Conservation (phyloP, 2,888 invertebrate species). For the Corythucha ciliata region DNA sequence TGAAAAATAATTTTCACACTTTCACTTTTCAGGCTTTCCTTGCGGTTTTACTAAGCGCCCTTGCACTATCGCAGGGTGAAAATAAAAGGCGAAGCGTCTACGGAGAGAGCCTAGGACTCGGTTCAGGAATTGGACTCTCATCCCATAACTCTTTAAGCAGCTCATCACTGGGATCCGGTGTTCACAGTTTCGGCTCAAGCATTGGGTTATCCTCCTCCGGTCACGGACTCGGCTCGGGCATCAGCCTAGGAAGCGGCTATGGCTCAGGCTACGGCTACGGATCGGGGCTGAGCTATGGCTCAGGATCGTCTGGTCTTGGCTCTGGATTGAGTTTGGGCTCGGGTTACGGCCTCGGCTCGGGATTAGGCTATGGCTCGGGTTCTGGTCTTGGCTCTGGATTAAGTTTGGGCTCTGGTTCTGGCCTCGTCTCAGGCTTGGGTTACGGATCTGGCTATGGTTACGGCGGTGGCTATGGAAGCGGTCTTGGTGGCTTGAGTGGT, state of each 20-base stretch:
- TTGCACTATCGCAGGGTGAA: no score
- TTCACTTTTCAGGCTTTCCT: no score
- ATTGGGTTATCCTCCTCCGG: slow-evolving; percentile 2
- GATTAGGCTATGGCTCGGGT: slow-evolving; percentile 5
- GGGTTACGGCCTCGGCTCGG: slow-evolving; percentile 17
- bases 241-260: slow-evolving; percentile 11
- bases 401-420: background rate
- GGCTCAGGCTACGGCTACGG: slow-evolving; percentile 19
- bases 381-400: slow-evolving; percentile 7
- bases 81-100: no score
- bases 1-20: no score
- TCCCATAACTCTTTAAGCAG: no score
- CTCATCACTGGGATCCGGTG: no score
- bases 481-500: background rate
- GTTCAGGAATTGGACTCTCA: background rate
- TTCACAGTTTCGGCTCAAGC: no score
- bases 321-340: no score
- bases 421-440: background rate
- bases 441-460: background rate
- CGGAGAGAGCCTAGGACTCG: slow-evolving; percentile 11
- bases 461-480: background rate
- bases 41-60: no score
- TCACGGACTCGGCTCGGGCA: slow-evolving; percentile 13
- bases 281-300: slow-evolving; percentile 16
- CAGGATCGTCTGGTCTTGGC: no score